Evolutionary conservation across 2,113 vertebrate species (phyloP), one percentile per base, ranked within the genome.

Genomic region (Tychaedon coryphoeus): DNA sequence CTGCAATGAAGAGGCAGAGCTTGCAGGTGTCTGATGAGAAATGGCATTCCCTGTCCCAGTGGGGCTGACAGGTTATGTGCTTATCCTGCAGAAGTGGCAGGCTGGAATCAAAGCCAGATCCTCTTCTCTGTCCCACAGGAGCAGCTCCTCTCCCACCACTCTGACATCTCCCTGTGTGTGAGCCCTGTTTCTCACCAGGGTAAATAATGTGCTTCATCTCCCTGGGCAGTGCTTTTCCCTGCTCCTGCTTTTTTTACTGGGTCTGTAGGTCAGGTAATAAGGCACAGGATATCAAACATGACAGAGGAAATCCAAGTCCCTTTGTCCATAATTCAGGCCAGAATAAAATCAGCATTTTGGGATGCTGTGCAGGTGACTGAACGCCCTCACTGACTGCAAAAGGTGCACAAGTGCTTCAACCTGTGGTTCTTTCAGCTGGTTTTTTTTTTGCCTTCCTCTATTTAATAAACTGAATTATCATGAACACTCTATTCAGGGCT

Each of bases 391-490:
- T 45, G 64, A 19, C 58, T 47, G 42, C 42, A 19, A 31, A 78
- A 54, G 47, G n/a, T 71, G 65, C 43, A 90, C 51, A 61, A 70
- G 24, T 69, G n/a, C 43, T 89, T 70, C 81, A 64, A 33, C n/a
- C 71, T 43, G 23, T 78, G 43, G 14, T 56, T 66, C 66, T 69
- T 43, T 51, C 47, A 75, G 82, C 43, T 20, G 43, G n/a, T n/a
- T n/a, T n/a, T 48, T 48, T 17, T 71, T 90, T 96, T 76, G 6
- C 72, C 66, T 79, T 62, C 25, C 40, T 71, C 72, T 86, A 12
- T 82, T 95, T 86, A 91, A 96, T 94, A 88, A 92, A 65, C 66
- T 50, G 11, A 34, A 33, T 95, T 95, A 78, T 92, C 87, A 33
- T 33, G 79, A 92, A 58, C 74, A 69, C 85, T 92, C 85, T 42